Base-by-base conservation (phyloP, 2,797 vertebrate genomes). In the Eospalax fontanierii region DNA sequence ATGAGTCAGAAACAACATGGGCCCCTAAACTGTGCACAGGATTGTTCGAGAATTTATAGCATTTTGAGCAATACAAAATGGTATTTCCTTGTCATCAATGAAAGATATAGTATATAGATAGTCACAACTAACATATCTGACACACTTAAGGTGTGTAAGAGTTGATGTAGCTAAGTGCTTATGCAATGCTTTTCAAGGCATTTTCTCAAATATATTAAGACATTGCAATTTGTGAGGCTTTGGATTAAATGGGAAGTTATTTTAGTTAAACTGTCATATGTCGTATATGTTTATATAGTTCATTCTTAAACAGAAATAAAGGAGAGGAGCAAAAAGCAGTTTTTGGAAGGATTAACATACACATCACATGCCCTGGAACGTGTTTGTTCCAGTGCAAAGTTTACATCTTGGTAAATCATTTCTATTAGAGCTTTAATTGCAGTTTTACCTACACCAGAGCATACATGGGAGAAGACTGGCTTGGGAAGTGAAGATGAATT, bases 141-240 rank as follows among this genome's bases (percentile, higher is more conserved):
- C 35, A 89, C 40, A 38, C 12, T 90, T 80, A 89, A 79, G 28
- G 24, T 65, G 38, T 46, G 8, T 12, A 84, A 71, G 61, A 33
- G 21, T n/a, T 19, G n/a, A 22, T 78, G 57, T 24, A 38, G 6
- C 43, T 28, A 90, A 82, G 38, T 85, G 19, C n/a, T 91, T 93
- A 40, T n/a, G 75, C 46, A 57, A 50, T 33, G 30, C 40, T 68
- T 94, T 95, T 95, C 68, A 90, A 91, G 83, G 43, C 74, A 63
- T 63, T 87, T 74, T 18, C 11, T 73, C 50, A 63, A 63, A 46
- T 89, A 38, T 22, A 24, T 93, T 90, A 65, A 90, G 78, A 91
- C 96, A 68, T 12, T 61, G 10, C 22, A 21, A 75, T 91, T 94
- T 93, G 57, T 70, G n/a, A 38, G 18, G 4, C 70, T 92, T 94